These are phyloP conservation scores for Machimus rusticus DNA, from an alignment of 2,888 invertebrate genomes.

Conservation along the genomic window DNA sequence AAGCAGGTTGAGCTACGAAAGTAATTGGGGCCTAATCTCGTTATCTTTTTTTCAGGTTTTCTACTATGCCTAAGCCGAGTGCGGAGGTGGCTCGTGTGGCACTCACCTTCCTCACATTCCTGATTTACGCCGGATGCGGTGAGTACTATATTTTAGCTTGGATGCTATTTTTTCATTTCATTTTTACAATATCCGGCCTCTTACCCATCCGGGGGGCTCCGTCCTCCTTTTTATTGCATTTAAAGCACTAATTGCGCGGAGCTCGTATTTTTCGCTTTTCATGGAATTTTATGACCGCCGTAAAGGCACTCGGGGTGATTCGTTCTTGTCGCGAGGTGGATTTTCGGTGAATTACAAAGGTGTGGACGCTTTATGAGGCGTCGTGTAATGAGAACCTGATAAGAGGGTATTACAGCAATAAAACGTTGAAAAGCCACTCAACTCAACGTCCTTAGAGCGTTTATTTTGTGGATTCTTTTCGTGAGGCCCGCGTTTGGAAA, in stretches of 20 bases:
- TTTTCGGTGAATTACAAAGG: neutral
- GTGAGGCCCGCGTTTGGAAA: neutral
- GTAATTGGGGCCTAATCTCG: conserved; percentile 31
- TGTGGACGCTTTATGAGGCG: neutral
- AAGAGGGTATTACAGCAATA: neutral
- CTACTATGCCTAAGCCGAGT: conserved; percentile 18
- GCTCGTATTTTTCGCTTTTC: neutral
- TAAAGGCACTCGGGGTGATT: neutral
- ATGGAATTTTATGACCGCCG: conserved; percentile 2
- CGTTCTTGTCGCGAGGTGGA: neutral
- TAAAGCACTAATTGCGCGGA: conserved; percentile 1
- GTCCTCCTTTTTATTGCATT: conserved; percentile 21
- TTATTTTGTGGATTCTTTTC: neutral
- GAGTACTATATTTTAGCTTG: neutral
- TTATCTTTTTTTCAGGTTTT: conserved; percentile 25
- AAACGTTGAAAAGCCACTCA: neutral
- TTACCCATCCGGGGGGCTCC: neutral
- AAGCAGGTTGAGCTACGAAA: neutral
- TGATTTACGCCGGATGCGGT: conserved; percentile 27
- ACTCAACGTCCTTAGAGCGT: neutral
- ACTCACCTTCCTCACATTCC: conserved; percentile 12
- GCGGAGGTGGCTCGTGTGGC: conserved; percentile 18
- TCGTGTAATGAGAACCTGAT: neutral
- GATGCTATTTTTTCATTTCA: neutral
- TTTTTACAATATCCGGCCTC: neutral